These are phyloP conservation scores for Keiferia lycopersicella DNA, from an alignment of 2,888 invertebrate species.

Conservation along the genomic window DNA sequence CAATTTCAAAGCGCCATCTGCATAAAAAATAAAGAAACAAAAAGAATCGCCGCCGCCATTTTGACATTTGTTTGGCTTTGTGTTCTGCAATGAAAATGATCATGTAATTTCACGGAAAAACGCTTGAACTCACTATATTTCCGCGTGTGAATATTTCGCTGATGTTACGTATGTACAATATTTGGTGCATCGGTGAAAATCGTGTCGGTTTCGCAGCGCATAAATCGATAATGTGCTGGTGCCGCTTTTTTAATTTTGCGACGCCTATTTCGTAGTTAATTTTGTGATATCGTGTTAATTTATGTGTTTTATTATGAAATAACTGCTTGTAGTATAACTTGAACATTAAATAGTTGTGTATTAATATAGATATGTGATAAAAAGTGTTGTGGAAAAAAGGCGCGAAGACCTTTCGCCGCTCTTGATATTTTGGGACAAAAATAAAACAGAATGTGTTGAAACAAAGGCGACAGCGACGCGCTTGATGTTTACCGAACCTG, in stretches of 20 bases:
- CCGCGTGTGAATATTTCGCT: conserved; percentile 42
- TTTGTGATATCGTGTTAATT: conserved; percentile 36
- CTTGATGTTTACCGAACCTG: conserved; percentile 37
- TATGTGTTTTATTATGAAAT: conserved; percentile 32
- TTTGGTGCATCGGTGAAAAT: conserved; percentile 48
- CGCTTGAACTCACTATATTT: conserved; percentile 48
- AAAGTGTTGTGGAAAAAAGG: conserved; percentile 65
- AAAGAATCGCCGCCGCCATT: conserved; percentile 79
- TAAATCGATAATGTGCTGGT: conserved; percentile 71
- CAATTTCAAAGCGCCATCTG: conserved; percentile 62
- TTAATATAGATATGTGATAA: conserved; percentile 41
- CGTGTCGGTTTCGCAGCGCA: conserved; percentile 51
- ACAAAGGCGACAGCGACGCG: conserved; percentile 46
- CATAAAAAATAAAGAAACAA: conserved; percentile 46
- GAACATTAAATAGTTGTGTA: conserved; percentile 32
- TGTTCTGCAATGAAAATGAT: conserved; percentile 63
- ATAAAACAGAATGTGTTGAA: conserved; percentile 45
- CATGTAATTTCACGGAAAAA: conserved; percentile 58
- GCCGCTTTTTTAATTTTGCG: conserved; percentile 75
- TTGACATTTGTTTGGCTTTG: conserved; percentile 82
- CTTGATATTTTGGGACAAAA: conserved; percentile 46
- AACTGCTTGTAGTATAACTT: conserved; percentile 36
- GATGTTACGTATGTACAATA: conserved; percentile 43
- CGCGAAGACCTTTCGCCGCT: conserved; percentile 63
- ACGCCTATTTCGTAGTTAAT: conserved; percentile 51